phyloP scores from a whole-genome alignment of 2,113 vertebrate species.

The Aspidoscelis tigris region DNA sequence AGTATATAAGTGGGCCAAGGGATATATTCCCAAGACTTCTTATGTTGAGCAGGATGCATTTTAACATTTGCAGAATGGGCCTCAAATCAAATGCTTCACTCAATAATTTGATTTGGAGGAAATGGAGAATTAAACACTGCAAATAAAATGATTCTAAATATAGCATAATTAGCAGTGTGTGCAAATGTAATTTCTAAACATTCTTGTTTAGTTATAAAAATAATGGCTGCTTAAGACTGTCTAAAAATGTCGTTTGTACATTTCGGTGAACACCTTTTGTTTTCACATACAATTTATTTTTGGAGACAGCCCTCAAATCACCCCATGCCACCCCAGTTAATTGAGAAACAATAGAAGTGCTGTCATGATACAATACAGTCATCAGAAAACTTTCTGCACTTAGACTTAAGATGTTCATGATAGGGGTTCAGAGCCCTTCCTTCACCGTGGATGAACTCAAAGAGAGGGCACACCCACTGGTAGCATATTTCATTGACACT shows the following conservation, averaged over 20 bases:
- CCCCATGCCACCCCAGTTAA: background rate
- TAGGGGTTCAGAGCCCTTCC: too few relatives aligned
- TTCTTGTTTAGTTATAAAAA: constrained; percentile 33
- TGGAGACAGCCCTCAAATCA: background rate
- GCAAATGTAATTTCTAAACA: constrained; percentile 46
- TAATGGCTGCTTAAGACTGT: background rate
- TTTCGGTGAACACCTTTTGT: constrained; percentile 4
- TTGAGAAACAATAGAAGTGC: background rate
- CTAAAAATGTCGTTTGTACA: constrained; percentile 12
- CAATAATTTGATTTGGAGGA: constrained; percentile 54
- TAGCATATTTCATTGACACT: too few relatives aligned
- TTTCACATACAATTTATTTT: background rate
- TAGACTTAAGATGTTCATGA: too few relatives aligned
- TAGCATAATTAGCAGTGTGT: constrained; percentile 47
- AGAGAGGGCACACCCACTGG: too few relatives aligned
- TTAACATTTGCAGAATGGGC: constrained; percentile 32
- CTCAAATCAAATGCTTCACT: constrained; percentile 28
- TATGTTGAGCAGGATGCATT: constrained; percentile 19
- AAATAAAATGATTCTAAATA: constrained; percentile 57
- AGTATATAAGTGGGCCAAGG: background rate
- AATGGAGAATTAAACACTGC: constrained; percentile 44
- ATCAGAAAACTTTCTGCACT: constrained; percentile 1
- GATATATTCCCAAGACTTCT: constrained; percentile 3
- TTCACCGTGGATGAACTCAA: too few relatives aligned
- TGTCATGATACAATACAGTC: background rate